phyloP scores from a whole-genome alignment of 1,140 invertebrate species.

The Neodiprion fabricii region DNA sequence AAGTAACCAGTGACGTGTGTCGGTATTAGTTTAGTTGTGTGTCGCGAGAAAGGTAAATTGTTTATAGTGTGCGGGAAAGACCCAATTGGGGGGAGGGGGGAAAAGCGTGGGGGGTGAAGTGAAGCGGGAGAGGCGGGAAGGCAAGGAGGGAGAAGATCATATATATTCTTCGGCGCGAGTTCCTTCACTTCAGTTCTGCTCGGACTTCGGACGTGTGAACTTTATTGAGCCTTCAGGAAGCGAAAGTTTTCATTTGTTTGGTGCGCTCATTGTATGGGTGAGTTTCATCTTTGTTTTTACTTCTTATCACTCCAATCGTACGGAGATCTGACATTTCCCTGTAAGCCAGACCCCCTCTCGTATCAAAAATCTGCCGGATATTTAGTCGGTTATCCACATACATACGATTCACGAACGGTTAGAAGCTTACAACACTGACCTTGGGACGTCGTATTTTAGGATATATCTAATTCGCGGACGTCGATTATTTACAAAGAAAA shows the following conservation, averaged over 20 bases:
- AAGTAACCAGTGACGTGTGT: neutral
- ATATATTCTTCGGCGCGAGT: slow-evolving; percentile 31
- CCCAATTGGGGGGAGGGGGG: too few relatives aligned
- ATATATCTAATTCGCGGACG: too few relatives aligned
- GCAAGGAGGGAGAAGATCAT: neutral
- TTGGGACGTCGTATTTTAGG: too few relatives aligned
- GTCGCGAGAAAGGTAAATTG: neutral
- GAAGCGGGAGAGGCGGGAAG: neutral
- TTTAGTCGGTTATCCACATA: too few relatives aligned
- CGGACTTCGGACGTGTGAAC: slow-evolving; percentile 47
- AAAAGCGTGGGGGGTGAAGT: neutral
- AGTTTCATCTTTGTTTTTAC: slow-evolving; percentile 28
- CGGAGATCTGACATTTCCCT: neutral
- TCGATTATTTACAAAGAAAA: too few relatives aligned
- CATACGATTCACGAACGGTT: too few relatives aligned
- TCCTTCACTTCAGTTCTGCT: slow-evolving; percentile 43
- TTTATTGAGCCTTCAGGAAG: slow-evolving; percentile 34
- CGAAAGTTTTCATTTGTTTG: slow-evolving; percentile 61
- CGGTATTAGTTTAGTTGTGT: neutral
- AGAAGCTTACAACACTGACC: too few relatives aligned
- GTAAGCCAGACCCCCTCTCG: neutral
- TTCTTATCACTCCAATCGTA: neutral
- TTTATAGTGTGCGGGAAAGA: neutral
- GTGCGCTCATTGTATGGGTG: slow-evolving; percentile 63
- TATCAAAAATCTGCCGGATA: too few relatives aligned